Evolutionary conservation across 53 echinoderm and acorn worm species (phyloP).

Genomic region (Arbacia lixula): DNA sequence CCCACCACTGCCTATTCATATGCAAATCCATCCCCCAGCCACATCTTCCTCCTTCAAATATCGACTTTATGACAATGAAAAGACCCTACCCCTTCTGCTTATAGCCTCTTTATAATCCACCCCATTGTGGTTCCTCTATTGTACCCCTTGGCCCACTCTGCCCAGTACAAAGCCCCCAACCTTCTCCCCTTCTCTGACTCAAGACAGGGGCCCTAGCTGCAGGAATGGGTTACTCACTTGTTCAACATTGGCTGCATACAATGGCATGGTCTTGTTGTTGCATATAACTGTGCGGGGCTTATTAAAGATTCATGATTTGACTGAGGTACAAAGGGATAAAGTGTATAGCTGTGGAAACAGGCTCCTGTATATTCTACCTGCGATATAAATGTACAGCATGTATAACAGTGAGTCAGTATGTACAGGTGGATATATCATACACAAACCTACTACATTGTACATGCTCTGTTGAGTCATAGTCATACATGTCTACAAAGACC

Average conservation of each 20-base stretch:
- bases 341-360: constrained; percentile 2
- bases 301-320: constrained; percentile 61
- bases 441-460: too few relatives aligned
- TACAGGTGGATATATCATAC: too few relatives aligned
- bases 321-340: neutral
- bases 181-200: neutral
- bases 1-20: constrained; percentile 16
- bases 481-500: too few relatives aligned
- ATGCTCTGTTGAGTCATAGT: too few relatives aligned
- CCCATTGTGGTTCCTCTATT: constrained; percentile 2
- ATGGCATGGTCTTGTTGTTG: constrained; percentile 8
- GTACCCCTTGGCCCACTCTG: neutral
- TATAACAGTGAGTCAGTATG: too few relatives aligned
- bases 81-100: constrained; percentile 14
- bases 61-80: constrained; percentile 10
- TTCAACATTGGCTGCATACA: too few relatives aligned
- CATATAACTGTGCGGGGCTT: constrained; percentile 62
- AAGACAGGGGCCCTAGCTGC: neutral
- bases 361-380: neutral
- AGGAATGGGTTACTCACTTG: neutral
- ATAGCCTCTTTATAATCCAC: constrained; percentile 10
- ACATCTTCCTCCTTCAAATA: constrained; percentile 1
- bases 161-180: neutral
- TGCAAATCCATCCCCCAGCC: constrained; percentile 19
- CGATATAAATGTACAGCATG: too few relatives aligned